Percentiles rank a stretch among this genome's conserved stretches.
These are phyloP conservation scores for Craterocephalus amniculus DNA, from an alignment of 2,797 vertebrate genomes.

Conservation along the genomic window DNA sequence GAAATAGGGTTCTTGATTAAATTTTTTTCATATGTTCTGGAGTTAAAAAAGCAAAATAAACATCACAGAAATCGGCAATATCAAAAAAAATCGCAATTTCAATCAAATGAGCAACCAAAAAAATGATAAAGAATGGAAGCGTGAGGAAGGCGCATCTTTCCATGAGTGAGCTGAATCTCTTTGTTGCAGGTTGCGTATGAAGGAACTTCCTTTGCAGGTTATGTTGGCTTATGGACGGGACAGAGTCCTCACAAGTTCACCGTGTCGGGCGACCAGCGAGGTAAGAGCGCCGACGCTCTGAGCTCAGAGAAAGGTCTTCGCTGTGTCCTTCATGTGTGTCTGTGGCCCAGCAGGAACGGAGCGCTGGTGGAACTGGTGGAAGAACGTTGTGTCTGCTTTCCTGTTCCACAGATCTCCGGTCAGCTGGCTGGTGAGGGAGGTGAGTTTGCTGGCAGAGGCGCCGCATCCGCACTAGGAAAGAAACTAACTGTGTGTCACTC, in stretches of 20 bases:
- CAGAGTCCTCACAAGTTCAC: slow-evolving; percentile 93
- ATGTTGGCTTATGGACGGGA: slow-evolving; percentile 95
- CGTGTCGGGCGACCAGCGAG: slow-evolving; percentile 89
- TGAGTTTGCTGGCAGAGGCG: too few relatives aligned
- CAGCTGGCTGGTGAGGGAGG: slow-evolving; percentile 94
- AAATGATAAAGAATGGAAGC: too few relatives aligned
- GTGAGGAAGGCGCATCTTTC: too few relatives aligned
- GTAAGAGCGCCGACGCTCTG: slow-evolving; percentile 31
- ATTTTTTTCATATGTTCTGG: too few relatives aligned
- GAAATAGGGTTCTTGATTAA: too few relatives aligned
- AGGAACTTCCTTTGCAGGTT: slow-evolving; percentile 93
- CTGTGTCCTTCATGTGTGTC: background rate
- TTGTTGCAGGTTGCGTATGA: slow-evolving; percentile 88
- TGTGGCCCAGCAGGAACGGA: slow-evolving; percentile 79
- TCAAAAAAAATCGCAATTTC: too few relatives aligned
- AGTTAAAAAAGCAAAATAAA: too few relatives aligned
- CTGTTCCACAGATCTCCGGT: slow-evolving; percentile 82
- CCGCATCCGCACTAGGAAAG: too few relatives aligned
- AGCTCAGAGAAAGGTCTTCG: too few relatives aligned
- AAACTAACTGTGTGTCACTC: slow-evolving; percentile 5
- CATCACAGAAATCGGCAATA: too few relatives aligned
- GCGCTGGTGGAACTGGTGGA: slow-evolving; percentile 94
- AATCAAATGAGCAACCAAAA: too few relatives aligned
- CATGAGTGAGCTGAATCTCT: too few relatives aligned
- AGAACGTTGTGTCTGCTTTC: slow-evolving; percentile 88